These are phyloP conservation scores for Clepsis dumicolana DNA, from an alignment of 2,888 invertebrate genomes.

Conservation along the genomic window DNA sequence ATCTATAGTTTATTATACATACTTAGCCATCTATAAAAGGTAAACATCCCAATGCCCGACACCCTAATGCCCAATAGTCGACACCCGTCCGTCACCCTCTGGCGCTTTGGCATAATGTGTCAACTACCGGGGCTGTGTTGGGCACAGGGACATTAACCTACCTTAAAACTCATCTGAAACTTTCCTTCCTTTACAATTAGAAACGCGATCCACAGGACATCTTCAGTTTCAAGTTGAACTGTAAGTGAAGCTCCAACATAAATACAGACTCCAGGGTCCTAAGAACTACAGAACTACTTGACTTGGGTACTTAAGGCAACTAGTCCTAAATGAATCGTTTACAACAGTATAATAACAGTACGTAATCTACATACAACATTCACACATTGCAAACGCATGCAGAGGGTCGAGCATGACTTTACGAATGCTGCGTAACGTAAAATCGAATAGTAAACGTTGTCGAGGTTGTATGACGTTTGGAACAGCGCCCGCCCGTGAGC, in stretches of 20 bases:
- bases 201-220: background rate
- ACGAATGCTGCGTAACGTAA: no score
- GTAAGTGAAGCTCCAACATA: background rate
- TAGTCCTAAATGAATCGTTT: background rate
- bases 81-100: no score
- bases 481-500: no score
- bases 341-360: background rate
- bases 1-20: no score
- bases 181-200: background rate
- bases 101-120: no score
- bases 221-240: background rate
- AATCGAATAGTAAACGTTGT: no score
- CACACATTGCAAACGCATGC: background rate
- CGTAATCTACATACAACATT: background rate
- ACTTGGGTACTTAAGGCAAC: constrained; percentile 6
- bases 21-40: no score
- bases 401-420: background rate
- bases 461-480: no score
- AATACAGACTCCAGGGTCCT: constrained; percentile 3
- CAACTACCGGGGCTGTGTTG: background rate
- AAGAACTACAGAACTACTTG: background rate
- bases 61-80: no score
- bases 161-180: background rate
- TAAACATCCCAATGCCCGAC: no score
- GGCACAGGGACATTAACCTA: no score